Evolutionary conservation across 2,888 invertebrate genomes (phyloP).

Genomic region (Litoditis marina): DNA sequence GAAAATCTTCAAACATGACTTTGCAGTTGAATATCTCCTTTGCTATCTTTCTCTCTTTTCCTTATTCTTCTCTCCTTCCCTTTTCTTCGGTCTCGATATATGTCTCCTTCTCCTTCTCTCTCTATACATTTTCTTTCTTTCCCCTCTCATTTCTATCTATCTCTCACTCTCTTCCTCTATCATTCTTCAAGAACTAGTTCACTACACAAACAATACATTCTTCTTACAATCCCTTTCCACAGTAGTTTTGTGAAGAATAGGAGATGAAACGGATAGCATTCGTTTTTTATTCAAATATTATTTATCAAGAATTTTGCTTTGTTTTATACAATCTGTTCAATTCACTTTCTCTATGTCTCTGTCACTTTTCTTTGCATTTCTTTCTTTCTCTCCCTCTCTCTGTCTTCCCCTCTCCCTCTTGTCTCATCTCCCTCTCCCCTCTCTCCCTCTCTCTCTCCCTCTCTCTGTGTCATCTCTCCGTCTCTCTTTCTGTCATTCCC

Average conservation of each 20-base stretch:
- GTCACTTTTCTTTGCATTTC: neutral
- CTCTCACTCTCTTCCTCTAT: neutral
- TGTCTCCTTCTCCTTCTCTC: neutral
- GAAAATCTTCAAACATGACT: too few relatives aligned
- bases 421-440: neutral
- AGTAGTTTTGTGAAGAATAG: too few relatives aligned
- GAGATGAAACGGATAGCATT: too few relatives aligned
- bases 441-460: neutral
- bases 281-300: too few relatives aligned
- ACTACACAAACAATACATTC: too few relatives aligned
- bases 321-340: too few relatives aligned
- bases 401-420: neutral
- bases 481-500: neutral
- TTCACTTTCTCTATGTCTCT: neutral
- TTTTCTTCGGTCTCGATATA: neutral
- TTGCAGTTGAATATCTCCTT: neutral
- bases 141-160: neutral
- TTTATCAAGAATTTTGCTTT: too few relatives aligned
- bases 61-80: neutral
- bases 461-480: neutral
- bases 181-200: too few relatives aligned
- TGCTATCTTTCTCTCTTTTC: neutral
- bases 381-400: slow-evolving; percentile 1
- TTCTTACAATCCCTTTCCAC: too few relatives aligned
- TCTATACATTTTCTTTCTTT: neutral